Evolutionary conservation across 1,140 invertebrate genomes (phyloP).

Genomic region (Phortica variegata): DNA sequence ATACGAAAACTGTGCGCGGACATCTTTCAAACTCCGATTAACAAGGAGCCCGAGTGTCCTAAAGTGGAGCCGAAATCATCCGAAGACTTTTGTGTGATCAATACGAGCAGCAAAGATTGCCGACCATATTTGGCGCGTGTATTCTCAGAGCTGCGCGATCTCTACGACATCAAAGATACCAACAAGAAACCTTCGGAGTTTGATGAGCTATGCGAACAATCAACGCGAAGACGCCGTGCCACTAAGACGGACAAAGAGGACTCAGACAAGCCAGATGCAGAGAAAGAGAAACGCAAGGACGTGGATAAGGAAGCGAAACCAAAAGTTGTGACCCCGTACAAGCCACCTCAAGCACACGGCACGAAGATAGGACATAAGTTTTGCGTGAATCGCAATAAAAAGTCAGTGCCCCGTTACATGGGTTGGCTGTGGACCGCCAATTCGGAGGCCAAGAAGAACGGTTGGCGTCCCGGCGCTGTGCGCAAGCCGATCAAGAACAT

Average conservation of each 20-base stretch:
- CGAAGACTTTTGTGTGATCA: slow-evolving; percentile 26
- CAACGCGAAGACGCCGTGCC: not conserved
- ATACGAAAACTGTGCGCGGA: slow-evolving; percentile 38
- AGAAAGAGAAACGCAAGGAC: not conserved
- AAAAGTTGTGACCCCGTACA: not conserved
- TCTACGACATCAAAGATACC: slow-evolving; percentile 36
- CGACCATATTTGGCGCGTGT: slow-evolving; percentile 41
- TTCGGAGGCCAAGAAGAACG: slow-evolving; percentile 14
- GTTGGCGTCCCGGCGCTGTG: slow-evolving; percentile 45
- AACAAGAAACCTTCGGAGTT: slow-evolving; percentile 13
- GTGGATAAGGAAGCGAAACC: not conserved
- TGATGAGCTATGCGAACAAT: slow-evolving; percentile 22
- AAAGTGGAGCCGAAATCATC: slow-evolving; percentile 9
- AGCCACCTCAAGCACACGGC: not conserved
- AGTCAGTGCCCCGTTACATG: slow-evolving; percentile 32
- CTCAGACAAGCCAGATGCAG: no score
- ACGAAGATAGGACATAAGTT: slow-evolving; percentile 23
- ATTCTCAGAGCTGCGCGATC: slow-evolving; percentile 44
- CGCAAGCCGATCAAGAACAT: slow-evolving; percentile 39
- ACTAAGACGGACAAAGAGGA: no score
- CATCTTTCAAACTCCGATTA: slow-evolving; percentile 24
- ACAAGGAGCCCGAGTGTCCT: slow-evolving; percentile 5
- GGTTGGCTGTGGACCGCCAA: slow-evolving; percentile 45
- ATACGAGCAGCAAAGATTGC: slow-evolving; percentile 22
- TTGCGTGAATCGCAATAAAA: slow-evolving; percentile 23